These are phyloP conservation scores for Paraescarpia echinospica DNA, from an alignment of 1,140 invertebrate genomes.

Conservation along the genomic window DNA sequence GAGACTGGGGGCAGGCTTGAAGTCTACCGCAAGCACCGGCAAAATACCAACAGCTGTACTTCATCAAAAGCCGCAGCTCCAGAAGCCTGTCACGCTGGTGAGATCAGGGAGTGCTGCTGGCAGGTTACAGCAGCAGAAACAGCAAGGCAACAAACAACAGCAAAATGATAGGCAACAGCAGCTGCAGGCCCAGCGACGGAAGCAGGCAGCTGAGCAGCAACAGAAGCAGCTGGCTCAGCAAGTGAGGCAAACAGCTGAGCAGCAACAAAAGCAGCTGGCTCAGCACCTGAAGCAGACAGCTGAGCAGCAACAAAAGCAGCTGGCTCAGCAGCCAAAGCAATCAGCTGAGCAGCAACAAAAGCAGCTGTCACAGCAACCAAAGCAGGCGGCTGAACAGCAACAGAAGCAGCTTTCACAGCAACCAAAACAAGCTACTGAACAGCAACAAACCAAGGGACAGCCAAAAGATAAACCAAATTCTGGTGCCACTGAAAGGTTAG, in stretches of 20 bases:
- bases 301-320: background rate
- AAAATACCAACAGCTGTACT: background rate
- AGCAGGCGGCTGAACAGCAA: background rate
- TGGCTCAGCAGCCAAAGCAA: background rate
- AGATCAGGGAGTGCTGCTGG: background rate
- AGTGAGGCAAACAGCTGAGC: background rate
- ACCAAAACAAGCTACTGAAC: background rate
- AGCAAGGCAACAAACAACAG: background rate
- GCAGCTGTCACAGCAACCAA: too few species aligned
- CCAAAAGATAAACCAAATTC: background rate
- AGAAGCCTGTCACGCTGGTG: background rate
- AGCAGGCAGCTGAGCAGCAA: background rate
- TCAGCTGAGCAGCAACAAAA: background rate
- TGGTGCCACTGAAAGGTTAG: background rate
- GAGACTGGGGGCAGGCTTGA: background rate
- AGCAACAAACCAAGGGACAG: too few species aligned
- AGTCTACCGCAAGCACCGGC: background rate
- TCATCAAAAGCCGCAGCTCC: background rate
- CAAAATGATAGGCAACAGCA: background rate
- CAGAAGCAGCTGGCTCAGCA: background rate
- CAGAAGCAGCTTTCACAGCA: background rate
- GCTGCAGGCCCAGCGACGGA: background rate
- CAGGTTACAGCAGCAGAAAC: background rate
- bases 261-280: background rate
- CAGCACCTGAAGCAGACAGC: background rate